Conservation (phyloP, 2,797 vertebrate genomes). For the Calcarius lapponicus region DNA sequence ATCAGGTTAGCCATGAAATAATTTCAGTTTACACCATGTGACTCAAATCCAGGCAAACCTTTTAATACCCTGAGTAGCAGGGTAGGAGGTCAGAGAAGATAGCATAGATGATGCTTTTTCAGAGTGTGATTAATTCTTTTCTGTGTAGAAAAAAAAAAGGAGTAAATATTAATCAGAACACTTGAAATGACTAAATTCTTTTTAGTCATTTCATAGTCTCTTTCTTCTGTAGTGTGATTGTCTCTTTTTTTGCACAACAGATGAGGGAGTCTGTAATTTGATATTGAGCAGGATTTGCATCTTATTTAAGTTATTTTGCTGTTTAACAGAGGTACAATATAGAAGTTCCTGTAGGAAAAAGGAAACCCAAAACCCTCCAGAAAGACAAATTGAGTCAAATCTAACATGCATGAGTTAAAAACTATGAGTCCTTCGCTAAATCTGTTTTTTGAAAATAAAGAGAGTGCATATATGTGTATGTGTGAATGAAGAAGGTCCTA, state of each 20-base stretch:
- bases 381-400: neutral
- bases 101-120: slow-evolving; percentile 3
- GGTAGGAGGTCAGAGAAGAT: slow-evolving; percentile 19
- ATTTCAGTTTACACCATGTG: slow-evolving; percentile 24
- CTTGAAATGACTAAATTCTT: neutral
- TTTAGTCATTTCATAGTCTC: rapidly evolving
- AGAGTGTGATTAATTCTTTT: neutral
- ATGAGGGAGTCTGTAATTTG: neutral
- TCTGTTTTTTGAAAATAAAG: neutral
- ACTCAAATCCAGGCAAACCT: slow-evolving; percentile 31
- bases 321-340: neutral
- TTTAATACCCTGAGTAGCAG: neutral
- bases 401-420: neutral
- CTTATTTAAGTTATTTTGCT: neutral
- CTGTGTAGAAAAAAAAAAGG: neutral
- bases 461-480: rapidly evolving
- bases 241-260: neutral
- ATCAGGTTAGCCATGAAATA: slow-evolving; percentile 55
- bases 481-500: neutral
- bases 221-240: neutral
- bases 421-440: neutral
- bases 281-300: neutral
- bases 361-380: neutral
- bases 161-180: neutral
- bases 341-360: neutral